These are phyloP conservation scores for Anguilla rostrata DNA, from an alignment of 2,113 vertebrate species.

Conservation along the genomic window DNA sequence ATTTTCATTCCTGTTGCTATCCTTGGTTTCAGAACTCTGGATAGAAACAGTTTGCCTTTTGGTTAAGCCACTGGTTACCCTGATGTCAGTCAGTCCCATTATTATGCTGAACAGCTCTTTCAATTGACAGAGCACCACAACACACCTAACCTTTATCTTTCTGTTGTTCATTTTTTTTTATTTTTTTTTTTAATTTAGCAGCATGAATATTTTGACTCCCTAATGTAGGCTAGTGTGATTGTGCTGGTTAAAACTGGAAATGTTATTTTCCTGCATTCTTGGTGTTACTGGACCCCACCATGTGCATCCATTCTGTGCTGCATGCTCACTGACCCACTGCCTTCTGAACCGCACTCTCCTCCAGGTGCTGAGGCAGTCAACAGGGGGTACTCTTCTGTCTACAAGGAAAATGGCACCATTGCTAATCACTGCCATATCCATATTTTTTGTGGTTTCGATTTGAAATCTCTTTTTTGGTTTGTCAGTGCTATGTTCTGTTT, in stretches of 20 bases:
- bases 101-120: conserved; percentile 85
- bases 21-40: conserved; percentile 19
- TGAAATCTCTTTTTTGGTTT: conserved; percentile 59
- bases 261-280: conserved; percentile 78
- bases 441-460: conserved; percentile 53
- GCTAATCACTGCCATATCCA: conserved; percentile 67
- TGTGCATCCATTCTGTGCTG: too few species aligned
- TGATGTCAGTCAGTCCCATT: conserved; percentile 68
- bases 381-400: conserved; percentile 87
- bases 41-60: conserved; percentile 41
- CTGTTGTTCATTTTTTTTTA: conserved; percentile 57
- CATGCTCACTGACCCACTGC: background rate
- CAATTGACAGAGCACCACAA: conserved; percentile 83
- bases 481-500: too few species aligned
- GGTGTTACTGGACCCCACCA: conserved; percentile 49
- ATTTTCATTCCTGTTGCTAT: background rate
- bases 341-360: background rate
- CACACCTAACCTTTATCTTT: conserved; percentile 79
- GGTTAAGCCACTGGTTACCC: conserved; percentile 44
- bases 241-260: conserved; percentile 74
- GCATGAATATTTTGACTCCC: conserved; percentile 92
- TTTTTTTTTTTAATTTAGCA: too few species aligned
- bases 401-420: conserved; percentile 85
- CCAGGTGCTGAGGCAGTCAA: conserved; percentile 87
- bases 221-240: conserved; percentile 78